Evolutionary conservation across 2,797 vertebrate genomes (phyloP), one percentile per base, ranked within the genome.

Genomic region (Erethizon dorsatum): DNA sequence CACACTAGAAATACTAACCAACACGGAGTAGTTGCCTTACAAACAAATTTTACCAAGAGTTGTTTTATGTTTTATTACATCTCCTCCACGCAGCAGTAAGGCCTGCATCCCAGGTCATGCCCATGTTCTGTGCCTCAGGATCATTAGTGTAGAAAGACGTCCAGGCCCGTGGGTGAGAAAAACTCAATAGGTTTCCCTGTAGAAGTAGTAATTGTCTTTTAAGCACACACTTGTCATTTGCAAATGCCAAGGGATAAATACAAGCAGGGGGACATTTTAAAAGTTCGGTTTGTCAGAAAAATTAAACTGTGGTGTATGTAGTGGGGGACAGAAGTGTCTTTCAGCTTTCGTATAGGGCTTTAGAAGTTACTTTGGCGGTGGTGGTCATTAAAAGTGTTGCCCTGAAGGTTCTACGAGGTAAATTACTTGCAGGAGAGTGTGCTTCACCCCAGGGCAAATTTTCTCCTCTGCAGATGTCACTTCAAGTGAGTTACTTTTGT

Each of bases 281-380:
- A 83, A 96, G 88, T 14, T 3, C 37, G 80, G 82, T 93, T 80
- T 95, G 96, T 95, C 54, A 73, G 87, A 96, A 96, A 90, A 96
- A 61, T 80, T 52, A 77, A 96, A 92, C 88, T 94, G 82, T 91
- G 45, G 91, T 52, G 37, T 88, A 0, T 26, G 20, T 91, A 80
- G 88, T 90, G 88, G 88, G 95, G 92, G 94, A 56, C 31, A 95
- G 65, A 86, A 93, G 91, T 31, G 95, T 92, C 96, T 83, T 90
- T 69, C 12, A 94, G 96, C 94, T 71, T 89, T 52, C 4, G 57
- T 85, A 45, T 77, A 28, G 69, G 94, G 92, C 93, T 96, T 97
- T 94, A 90, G 94, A 97, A 98, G 97, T 98, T 98, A 97, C 96
- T 98, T 98, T 98, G 98, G 97, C 96, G 90, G 92, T 98, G 97